Conservation (phyloP, 2,888 invertebrate genomes). For the Heliconius sara region DNA sequence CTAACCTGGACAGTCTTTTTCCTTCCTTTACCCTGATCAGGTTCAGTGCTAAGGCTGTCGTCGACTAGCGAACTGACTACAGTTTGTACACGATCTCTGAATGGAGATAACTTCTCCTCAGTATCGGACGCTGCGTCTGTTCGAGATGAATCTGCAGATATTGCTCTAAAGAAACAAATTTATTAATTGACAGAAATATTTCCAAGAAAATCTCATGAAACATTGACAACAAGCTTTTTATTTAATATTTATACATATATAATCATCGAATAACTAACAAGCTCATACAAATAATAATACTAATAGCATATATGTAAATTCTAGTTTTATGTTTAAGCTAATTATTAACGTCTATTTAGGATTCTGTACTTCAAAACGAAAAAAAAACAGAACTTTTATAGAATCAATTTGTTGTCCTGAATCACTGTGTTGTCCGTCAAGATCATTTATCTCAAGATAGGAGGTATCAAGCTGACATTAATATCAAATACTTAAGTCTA, state of each 20-base stretch:
- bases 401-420: no score
- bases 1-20: constrained; percentile 89
- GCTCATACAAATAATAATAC: no score
- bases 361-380: no score
- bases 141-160: constrained; percentile 78
- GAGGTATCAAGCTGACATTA: no score
- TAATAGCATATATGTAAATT: no score
- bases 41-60: constrained; percentile 86
- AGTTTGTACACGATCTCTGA: constrained; percentile 84
- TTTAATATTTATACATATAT: neutral
- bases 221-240: neutral
- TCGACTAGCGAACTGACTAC: constrained; percentile 85
- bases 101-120: constrained; percentile 85
- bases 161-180: constrained; percentile 55
- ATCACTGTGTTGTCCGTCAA: no score
- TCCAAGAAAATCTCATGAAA: neutral
- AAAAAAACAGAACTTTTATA: no score
- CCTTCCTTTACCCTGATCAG: constrained; percentile 87
- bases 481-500: no score
- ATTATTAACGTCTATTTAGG: no score
- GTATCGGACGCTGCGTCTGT: constrained; percentile 83
- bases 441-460: no score
- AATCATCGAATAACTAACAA: neutral
- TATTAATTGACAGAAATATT: neutral
- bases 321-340: no score